Evolutionary conservation across 2,113 vertebrate genomes (phyloP).

Genomic region (Eudorcas thomsonii): DNA sequence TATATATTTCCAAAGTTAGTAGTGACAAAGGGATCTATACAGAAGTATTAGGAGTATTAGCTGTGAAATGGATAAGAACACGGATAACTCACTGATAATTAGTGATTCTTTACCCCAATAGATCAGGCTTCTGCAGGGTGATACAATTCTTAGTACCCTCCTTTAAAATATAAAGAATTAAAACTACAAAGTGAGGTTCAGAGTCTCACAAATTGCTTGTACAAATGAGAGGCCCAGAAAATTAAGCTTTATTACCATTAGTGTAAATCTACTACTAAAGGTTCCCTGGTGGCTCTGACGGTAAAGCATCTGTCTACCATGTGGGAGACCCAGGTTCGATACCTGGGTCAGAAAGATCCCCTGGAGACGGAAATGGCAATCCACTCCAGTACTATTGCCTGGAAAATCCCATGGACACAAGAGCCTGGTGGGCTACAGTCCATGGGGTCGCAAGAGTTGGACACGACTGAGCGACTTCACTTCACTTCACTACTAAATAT

Average conservation of each 20-base stretch:
- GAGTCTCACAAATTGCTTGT: not conserved
- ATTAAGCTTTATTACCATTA: not conserved
- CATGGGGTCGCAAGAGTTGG: no score
- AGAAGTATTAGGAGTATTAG: not conserved
- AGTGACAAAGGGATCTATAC: not conserved
- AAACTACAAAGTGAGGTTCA: not conserved
- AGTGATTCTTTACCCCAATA: not conserved
- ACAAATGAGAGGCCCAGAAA: no score
- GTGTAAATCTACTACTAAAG: not conserved
- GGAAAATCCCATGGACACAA: no score
- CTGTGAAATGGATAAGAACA: not conserved
- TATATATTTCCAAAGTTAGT: not conserved
- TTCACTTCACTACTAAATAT: not conserved
- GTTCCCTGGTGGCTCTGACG: no score
- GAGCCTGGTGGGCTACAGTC: no score
- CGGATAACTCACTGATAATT: rapidly evolving
- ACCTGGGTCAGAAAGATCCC: no score
- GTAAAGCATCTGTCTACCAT: no score
- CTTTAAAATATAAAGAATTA: not conserved
- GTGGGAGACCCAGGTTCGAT: no score
- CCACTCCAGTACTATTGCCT: no score
- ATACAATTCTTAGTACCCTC: not conserved
- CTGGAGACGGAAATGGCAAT: no score
- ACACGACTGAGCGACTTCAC: no score
- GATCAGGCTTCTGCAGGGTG: not conserved